Evolutionary conservation across 1,140 invertebrate genomes (phyloP).

Genomic region (Papilio polyxenes): DNA sequence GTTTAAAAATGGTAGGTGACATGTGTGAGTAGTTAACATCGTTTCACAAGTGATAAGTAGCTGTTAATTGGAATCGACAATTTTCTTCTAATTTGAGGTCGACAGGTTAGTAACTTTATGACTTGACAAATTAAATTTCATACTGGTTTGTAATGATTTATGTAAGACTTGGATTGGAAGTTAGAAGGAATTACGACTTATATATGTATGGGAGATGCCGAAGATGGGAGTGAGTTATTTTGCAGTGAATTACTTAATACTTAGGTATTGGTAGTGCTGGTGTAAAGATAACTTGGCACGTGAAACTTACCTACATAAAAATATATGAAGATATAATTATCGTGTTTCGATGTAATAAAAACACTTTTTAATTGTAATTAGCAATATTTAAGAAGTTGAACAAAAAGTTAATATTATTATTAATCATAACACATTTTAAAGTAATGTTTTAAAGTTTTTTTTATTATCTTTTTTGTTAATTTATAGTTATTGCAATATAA

Average conservation of each 20-base stretch:
- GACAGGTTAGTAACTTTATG: background rate
- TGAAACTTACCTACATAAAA: background rate
- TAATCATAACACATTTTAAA: no score
- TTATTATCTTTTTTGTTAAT: no score
- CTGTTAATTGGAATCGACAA: conserved; percentile 6
- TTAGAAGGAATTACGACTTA: background rate
- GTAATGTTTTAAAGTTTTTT: no score
- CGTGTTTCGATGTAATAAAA: no score
- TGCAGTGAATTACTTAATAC: background rate
- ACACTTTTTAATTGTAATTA: no score
- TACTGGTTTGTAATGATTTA: conserved; percentile 5
- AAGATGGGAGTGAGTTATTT: background rate
- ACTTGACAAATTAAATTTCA: conserved; percentile 4
- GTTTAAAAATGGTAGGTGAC: background rate
- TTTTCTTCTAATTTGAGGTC: conserved; percentile 16
- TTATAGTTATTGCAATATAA: no score
- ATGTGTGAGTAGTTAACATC: background rate
- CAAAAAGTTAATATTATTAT: no score
- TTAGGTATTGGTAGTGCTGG: background rate
- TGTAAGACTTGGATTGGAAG: conserved; percentile 1
- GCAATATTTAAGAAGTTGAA: no score
- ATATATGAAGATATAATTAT: no score
- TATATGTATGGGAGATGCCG: background rate
- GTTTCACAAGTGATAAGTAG: background rate
- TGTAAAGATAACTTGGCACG: background rate